phyloP scores from a whole-genome alignment of 2,113 vertebrate species.

The Mormyrus iriodes region DNA sequence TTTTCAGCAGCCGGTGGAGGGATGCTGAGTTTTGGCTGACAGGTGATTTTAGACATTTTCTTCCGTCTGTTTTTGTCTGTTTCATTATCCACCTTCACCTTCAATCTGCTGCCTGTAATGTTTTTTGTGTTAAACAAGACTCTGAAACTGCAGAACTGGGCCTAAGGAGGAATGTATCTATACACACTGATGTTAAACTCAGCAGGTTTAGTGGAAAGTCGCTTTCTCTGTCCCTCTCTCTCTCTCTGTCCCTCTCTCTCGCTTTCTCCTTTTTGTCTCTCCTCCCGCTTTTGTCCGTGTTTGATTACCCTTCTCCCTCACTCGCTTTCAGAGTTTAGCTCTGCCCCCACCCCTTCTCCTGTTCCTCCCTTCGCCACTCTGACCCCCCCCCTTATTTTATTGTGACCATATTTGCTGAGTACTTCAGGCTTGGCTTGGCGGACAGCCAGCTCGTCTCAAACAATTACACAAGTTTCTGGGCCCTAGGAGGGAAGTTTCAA shows the following conservation, averaged over 20 bases:
- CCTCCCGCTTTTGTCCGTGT: slow-evolving; percentile 5
- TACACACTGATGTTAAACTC: not conserved
- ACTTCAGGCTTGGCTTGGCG: slow-evolving; percentile 60
- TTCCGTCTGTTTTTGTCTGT: not conserved
- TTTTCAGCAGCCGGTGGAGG: not conserved
- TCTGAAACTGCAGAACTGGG: not conserved
- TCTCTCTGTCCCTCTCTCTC: not conserved
- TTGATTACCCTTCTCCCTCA: not conserved
- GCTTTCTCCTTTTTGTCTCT: not conserved
- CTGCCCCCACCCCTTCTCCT: slow-evolving; percentile 25
- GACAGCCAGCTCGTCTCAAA: slow-evolving; percentile 58
- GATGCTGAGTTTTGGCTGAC: not conserved
- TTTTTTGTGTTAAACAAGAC: not conserved
- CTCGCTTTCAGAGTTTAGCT: not conserved
- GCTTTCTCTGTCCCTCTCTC: not conserved
- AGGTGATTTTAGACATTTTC: not conserved
- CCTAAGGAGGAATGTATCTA: not conserved
- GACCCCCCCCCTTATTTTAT: not conserved
- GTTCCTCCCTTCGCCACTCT: not conserved
- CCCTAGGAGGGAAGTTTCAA: slow-evolving; percentile 55
- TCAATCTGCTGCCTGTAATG: not conserved
- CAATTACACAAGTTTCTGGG: slow-evolving; percentile 56
- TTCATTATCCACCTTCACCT: not conserved
- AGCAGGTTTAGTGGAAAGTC: not conserved
- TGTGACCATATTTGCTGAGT: slow-evolving; percentile 57